These are phyloP conservation scores for Heliconius congener DNA, from an alignment of 1,140 invertebrate species.

Conservation along the genomic window DNA sequence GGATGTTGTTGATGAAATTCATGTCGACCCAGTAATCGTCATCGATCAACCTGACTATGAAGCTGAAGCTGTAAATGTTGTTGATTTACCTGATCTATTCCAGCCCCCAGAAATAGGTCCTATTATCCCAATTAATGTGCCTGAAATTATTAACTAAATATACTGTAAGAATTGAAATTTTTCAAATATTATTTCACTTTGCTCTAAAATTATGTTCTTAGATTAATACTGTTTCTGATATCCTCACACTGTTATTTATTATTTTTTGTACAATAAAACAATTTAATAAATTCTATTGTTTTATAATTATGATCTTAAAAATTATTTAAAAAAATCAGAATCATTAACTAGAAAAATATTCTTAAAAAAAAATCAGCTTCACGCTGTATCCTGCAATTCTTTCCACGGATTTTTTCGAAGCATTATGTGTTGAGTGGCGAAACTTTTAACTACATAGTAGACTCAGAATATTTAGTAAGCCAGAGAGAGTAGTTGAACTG, in stretches of 20 bases:
- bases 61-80: slow-evolving; percentile 10
- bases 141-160: not conserved
- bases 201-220: not conserved
- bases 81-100: not conserved
- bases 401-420: too few species aligned
- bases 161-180: not conserved
- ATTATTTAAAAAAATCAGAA: too few species aligned
- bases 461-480: not conserved
- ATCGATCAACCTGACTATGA: not conserved
- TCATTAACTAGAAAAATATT: too few species aligned
- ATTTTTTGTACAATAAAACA: not conserved
- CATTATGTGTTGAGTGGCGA: too few species aligned
- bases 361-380: too few species aligned
- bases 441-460: too few species aligned
- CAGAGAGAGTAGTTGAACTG: not conserved
- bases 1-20: not conserved
- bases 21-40: not conserved
- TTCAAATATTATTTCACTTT: not conserved
- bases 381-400: too few species aligned
- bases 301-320: not conserved
- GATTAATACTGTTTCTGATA: not conserved
- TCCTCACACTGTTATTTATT: not conserved
- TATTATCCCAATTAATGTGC: not conserved
- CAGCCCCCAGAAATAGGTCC: not conserved
- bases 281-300: not conserved